phyloP scores from a whole-genome alignment of 1,140 invertebrate genomes.

The Triops longicaudatus region DNA sequence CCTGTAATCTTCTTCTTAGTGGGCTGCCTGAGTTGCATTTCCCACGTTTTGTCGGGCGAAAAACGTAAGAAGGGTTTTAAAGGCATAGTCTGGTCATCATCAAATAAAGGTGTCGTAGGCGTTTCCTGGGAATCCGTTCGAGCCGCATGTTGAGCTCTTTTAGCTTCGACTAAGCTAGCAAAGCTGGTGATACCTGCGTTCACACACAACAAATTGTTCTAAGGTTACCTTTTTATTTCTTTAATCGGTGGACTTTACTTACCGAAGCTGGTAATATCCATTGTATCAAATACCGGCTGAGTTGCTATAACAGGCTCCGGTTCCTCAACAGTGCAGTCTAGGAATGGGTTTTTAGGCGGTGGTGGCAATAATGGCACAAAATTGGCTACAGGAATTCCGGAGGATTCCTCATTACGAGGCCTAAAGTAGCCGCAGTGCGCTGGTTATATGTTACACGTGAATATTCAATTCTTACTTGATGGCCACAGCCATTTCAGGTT shows the following conservation, averaged over 20 bases:
- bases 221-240: not conserved
- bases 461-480: conserved; percentile 51
- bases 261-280: not conserved
- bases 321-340: conserved; percentile 34
- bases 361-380: conserved; percentile 59
- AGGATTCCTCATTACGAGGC: conserved; percentile 27
- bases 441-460: not conserved
- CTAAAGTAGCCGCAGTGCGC: conserved; percentile 26
- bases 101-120: conserved; percentile 83
- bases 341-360: conserved; percentile 50
- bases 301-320: not conserved
- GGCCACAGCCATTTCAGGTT: conserved; percentile 62
- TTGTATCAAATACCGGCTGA: not conserved
- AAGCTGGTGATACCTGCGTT: not conserved
- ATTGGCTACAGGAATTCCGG: conserved; percentile 18
- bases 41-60: conserved; percentile 55
- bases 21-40: conserved; percentile 90
- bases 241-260: not conserved
- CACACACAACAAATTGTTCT: not conserved
- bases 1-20: conserved; percentile 98
- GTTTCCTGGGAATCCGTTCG: conserved; percentile 64
- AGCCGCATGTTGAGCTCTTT: not conserved
- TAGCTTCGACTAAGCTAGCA: not conserved
- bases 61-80: conserved; percentile 79
- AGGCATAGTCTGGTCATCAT: conserved; percentile 87